phyloP scores from a whole-genome alignment of 2,113 vertebrate genomes.

The Scophthalmus maximus region DNA sequence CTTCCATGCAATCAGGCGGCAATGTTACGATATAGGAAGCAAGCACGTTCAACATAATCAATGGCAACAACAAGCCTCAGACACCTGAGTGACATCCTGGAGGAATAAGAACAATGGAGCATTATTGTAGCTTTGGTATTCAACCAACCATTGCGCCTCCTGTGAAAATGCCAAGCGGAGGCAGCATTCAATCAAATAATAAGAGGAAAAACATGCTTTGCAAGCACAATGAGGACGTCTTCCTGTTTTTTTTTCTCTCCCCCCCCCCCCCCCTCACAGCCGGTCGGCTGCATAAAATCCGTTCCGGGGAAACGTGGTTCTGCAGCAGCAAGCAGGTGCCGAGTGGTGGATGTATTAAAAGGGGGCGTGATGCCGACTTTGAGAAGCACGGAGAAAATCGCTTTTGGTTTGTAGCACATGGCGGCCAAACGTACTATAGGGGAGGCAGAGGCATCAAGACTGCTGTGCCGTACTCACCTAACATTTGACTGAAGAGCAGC shows the following conservation, averaged over 20 bases:
- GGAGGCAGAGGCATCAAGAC: not conserved
- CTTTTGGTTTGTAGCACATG: constrained; percentile 42
- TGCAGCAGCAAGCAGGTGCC: constrained; percentile 64
- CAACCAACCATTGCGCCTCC: not conserved
- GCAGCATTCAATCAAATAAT: constrained; percentile 32
- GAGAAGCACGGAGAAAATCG: constrained; percentile 5
- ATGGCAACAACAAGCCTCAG: constrained; percentile 19
- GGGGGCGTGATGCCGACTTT: constrained; percentile 56
- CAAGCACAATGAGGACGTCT: constrained; percentile 21
- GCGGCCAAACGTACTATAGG: constrained; percentile 9
- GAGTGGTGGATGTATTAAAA: constrained; percentile 45
- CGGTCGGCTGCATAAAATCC: constrained; percentile 3
- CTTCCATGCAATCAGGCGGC: constrained; percentile 44
- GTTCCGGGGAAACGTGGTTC: constrained; percentile 25
- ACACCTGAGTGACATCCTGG: constrained; percentile 42
- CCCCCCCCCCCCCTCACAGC: too few species aligned
- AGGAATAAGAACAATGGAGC: constrained; percentile 62
- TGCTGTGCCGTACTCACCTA: constrained; percentile 88
- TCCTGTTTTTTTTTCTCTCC: not conserved
- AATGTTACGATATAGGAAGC: constrained; percentile 19
- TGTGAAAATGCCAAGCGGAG: constrained; percentile 5
- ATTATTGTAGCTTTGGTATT: not conserved
- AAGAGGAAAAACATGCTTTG: constrained; percentile 41
- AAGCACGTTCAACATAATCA: constrained; percentile 35
- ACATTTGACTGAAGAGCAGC: constrained; percentile 98